phyloP scores from a whole-genome alignment of 2,888 invertebrate genomes.

The Drosophila sordidula region DNA sequence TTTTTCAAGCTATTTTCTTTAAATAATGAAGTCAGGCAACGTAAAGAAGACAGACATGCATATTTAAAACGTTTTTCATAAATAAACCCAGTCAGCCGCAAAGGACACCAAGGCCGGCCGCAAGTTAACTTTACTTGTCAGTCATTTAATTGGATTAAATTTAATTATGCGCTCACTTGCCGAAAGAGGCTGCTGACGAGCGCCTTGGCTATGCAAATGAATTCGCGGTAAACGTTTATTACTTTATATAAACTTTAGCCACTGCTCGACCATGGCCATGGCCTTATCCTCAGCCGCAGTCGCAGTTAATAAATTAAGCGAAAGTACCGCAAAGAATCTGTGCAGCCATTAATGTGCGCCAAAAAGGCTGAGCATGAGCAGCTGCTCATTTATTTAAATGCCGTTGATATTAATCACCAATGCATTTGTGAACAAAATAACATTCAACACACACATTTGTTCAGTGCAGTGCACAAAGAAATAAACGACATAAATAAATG shows the following conservation, averaged over 20 bases:
- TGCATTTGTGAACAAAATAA: constrained; percentile 10
- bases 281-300: constrained; percentile 27
- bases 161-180: constrained; percentile 66
- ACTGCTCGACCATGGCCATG: constrained; percentile 30
- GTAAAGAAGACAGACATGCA: constrained; percentile 11
- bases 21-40: constrained; percentile 14
- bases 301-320: constrained; percentile 48
- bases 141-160: constrained; percentile 69
- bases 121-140: constrained; percentile 46
- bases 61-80: constrained; percentile 20
- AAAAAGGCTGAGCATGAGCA: constrained; percentile 4
- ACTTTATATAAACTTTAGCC: constrained; percentile 54
- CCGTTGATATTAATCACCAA: constrained; percentile 18
- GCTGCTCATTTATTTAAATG: constrained; percentile 24
- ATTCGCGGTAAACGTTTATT: constrained; percentile 59
- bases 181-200: constrained; percentile 32
- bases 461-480: constrained; percentile 13
- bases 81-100: constrained; percentile 23
- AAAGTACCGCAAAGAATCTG: constrained; percentile 30
- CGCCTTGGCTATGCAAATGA: constrained; percentile 64
- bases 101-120: constrained; percentile 11
- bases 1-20: constrained; percentile 12
- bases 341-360: constrained; percentile 15
- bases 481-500: constrained; percentile 18
- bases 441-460: constrained; percentile 5